A percentile compares a stretch with the other conserved stretches of the same genome.
Evolutionary conservation across 1,140 invertebrate genomes (phyloP).

Genomic region (Trialeurodes vaporariorum): DNA sequence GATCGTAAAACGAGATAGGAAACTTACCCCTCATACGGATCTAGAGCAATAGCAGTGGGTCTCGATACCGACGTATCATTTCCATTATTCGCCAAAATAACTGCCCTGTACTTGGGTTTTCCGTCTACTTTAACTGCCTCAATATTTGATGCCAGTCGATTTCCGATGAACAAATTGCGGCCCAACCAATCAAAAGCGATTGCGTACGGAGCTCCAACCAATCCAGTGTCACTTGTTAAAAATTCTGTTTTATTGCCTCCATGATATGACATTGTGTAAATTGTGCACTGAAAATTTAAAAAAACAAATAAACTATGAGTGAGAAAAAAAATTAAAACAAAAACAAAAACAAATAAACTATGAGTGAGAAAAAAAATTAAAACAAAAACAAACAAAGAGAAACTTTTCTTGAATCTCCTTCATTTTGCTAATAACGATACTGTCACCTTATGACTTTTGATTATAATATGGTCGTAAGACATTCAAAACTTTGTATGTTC

Average conservation of each 20-base stretch:
- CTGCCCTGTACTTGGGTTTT: slow-evolving; percentile 67
- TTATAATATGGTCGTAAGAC: no score
- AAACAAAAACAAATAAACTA: no score
- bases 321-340: slow-evolving; percentile 13
- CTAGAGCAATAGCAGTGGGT: slow-evolving; percentile 76
- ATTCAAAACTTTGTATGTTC: no score
- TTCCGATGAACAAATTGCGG: slow-evolving; percentile 87
- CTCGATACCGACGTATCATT: slow-evolving; percentile 72
- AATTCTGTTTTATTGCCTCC: slow-evolving; percentile 81
- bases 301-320: slow-evolving; percentile 14
- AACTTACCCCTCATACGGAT: slow-evolving; percentile 74
- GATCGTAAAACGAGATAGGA: no score
- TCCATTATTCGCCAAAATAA: slow-evolving; percentile 85
- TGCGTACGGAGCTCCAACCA: slow-evolving; percentile 80
- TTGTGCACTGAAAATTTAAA: slow-evolving; percentile 55
- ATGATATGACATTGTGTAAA: slow-evolving; percentile 70
- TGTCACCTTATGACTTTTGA: no score
- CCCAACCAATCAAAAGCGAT: slow-evolving; percentile 95
- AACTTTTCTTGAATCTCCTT: no score
- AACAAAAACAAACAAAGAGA: no score
- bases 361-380: no score
- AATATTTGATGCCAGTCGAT: slow-evolving; percentile 80
- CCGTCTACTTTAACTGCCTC: slow-evolving; percentile 82
- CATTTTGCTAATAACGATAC: no score
- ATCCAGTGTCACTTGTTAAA: slow-evolving; percentile 59